These are phyloP conservation scores for Drosophila trichaetosa DNA, from an alignment of 2,888 invertebrate species.

Conservation along the genomic window DNA sequence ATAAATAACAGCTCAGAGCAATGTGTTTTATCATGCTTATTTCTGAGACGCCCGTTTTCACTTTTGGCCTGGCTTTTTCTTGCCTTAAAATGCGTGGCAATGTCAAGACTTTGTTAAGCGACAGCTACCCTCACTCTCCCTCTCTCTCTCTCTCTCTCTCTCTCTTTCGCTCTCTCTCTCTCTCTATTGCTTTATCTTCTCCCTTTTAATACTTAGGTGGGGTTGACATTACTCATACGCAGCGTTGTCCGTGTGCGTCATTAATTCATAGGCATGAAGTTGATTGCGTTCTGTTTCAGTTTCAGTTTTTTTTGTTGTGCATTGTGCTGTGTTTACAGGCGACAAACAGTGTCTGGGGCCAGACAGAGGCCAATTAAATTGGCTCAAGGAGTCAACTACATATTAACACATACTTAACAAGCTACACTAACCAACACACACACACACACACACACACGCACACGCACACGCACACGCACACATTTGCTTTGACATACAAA, in stretches of 20 bases:
- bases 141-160: not conserved
- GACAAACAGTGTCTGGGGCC: slow-evolving; percentile 21
- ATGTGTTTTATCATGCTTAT: not conserved
- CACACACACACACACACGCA: slow-evolving; percentile 2
- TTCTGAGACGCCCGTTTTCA: not conserved
- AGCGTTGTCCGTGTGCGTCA: slow-evolving; percentile 50
- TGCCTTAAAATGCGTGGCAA: not conserved
- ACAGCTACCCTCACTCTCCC: not conserved
- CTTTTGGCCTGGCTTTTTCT: not conserved
- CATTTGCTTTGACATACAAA: slow-evolving; percentile 13
- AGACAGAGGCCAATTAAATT: slow-evolving; percentile 73
- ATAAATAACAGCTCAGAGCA: not conserved
- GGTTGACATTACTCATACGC: slow-evolving; percentile 55
- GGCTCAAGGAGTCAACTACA: slow-evolving; percentile 73
- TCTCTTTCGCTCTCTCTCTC: not conserved
- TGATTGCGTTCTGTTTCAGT: slow-evolving; percentile 67
- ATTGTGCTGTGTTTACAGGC: slow-evolving; percentile 10
- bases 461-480: not conserved
- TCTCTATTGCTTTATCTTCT: not conserved
- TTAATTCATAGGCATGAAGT: slow-evolving; percentile 78
- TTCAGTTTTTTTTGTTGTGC: slow-evolving; percentile 15
- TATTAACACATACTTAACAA: slow-evolving; percentile 74
- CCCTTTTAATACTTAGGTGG: not conserved
- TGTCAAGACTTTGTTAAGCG: slow-evolving; percentile 8
- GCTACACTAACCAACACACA: slow-evolving; percentile 17